Percentiles rank a stretch among this genome's conserved stretches.
phyloP scores from a whole-genome alignment of 2,113 vertebrate species.

The Eidolon helvum region DNA sequence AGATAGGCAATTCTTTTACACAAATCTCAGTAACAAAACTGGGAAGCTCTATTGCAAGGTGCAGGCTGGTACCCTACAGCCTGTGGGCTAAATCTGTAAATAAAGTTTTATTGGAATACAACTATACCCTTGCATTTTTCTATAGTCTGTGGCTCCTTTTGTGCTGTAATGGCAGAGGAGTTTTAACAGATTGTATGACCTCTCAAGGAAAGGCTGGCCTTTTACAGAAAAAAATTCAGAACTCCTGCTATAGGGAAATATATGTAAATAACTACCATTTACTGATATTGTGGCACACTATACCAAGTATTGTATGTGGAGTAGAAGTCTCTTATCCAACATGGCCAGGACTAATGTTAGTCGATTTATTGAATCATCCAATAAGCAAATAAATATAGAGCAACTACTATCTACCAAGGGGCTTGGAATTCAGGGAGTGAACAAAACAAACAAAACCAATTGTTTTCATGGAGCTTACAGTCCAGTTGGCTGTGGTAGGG shows the following conservation, averaged over 20 bases:
- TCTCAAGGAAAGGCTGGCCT: not conserved
- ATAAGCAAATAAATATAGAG: not conserved
- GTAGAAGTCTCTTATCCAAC: not conserved
- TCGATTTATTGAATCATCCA: not conserved
- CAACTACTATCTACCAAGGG: not conserved
- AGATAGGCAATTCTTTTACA: not conserved
- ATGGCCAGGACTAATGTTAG: not conserved
- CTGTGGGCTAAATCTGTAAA: not conserved
- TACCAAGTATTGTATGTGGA: not conserved
- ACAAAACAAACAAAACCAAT: not conserved
- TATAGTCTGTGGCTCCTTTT: not conserved
- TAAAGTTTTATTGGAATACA: not conserved
- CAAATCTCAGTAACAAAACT: not conserved
- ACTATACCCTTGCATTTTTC: not conserved
- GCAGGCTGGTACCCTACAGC: not conserved
- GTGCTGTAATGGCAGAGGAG: not conserved
- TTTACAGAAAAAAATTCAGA: not conserved
- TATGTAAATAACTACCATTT: not conserved
- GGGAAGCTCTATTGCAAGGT: not conserved
- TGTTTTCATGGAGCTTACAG: not conserved
- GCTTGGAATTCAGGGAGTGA: not conserved
- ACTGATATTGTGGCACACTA: not conserved
- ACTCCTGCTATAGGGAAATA: not conserved
- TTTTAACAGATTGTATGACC: not conserved
- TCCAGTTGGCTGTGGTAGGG: not conserved